A percentile compares a stretch with the other conserved stretches of the same genome.
phyloP scores from a whole-genome alignment of 2,888 invertebrate genomes.

The Hololepta plana region DNA sequence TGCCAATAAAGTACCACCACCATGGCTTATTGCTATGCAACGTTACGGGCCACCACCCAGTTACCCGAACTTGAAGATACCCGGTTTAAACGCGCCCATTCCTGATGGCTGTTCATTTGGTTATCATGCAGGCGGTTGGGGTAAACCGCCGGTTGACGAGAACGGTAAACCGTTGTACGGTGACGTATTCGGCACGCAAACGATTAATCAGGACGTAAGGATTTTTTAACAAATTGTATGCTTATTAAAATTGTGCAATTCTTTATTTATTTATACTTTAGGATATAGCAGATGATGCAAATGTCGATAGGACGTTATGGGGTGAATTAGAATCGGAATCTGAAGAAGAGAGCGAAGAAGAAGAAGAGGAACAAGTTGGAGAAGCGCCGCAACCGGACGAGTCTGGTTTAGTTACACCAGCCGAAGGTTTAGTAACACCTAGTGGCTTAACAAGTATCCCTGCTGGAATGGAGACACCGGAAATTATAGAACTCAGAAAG shows the following conservation, averaged over 20 bases:
- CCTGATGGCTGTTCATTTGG: slow-evolving; percentile 96
- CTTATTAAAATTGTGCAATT: slow-evolving; percentile 4
- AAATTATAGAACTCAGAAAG: slow-evolving; percentile 94
- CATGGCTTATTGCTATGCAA: slow-evolving; percentile 95
- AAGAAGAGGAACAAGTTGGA: slow-evolving; percentile 40
- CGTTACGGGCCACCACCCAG: slow-evolving; percentile 98
- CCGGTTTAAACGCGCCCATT: slow-evolving; percentile 94
- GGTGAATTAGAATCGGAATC: slow-evolving; percentile 91
- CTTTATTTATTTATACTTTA: slow-evolving; percentile 14
- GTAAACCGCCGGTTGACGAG: slow-evolving; percentile 98
- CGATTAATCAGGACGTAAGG: slow-evolving; percentile 51
- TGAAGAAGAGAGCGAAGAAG: slow-evolving; percentile 55
- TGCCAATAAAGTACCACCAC: slow-evolving; percentile 81
- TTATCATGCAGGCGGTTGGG: slow-evolving; percentile 99
- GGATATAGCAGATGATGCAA: slow-evolving; percentile 59
- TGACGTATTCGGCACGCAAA: slow-evolving; percentile 88
- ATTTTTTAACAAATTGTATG: slow-evolving; percentile 3
- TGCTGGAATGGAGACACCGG: slow-evolving; percentile 94
- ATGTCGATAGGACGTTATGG: slow-evolving; percentile 89
- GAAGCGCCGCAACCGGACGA: slow-evolving; percentile 41
- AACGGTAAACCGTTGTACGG: slow-evolving; percentile 95
- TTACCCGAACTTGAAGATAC: slow-evolving; percentile 95
- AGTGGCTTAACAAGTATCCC: slow-evolving; percentile 83
- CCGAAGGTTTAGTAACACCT: slow-evolving; percentile 87
- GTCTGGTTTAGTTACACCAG: slow-evolving; percentile 80